Evolutionary conservation across 2,113 vertebrate genomes (phyloP).

Genomic region (Rhinolophus sinicus): DNA sequence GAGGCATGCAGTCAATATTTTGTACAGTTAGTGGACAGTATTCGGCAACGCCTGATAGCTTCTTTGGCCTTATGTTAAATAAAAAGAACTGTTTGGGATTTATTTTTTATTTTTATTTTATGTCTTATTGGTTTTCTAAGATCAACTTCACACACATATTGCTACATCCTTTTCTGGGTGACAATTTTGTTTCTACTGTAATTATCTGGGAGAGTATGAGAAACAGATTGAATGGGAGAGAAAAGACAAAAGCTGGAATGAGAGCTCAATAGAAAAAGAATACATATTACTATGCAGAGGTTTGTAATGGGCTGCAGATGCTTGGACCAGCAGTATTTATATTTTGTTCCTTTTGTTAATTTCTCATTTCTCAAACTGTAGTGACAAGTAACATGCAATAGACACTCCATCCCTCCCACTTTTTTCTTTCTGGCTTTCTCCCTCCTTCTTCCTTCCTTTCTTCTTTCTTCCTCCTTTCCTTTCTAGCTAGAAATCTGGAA

Average conservation of each 20-base stretch:
- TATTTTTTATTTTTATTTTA: slow-evolving; percentile 82
- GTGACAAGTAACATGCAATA: slow-evolving; percentile 82
- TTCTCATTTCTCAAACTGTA: slow-evolving; percentile 81
- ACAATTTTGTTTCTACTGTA: slow-evolving; percentile 79
- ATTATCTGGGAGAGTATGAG: slow-evolving; percentile 15
- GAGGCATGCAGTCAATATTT: slow-evolving; percentile 91
- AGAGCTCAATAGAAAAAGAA: neutral
- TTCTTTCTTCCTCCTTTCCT: neutral
- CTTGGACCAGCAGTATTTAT: slow-evolving; percentile 79
- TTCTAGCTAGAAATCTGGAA: neutral
- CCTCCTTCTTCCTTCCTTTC: neutral
- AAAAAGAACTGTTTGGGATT: slow-evolving; percentile 85
- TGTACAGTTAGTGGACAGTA: slow-evolving; percentile 91
- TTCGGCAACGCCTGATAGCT: slow-evolving; percentile 89
- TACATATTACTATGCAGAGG: slow-evolving; percentile 56
- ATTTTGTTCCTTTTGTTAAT: slow-evolving; percentile 82
- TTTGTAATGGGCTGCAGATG: slow-evolving; percentile 71
- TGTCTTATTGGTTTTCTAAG: slow-evolving; percentile 83
- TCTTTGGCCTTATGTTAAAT: slow-evolving; percentile 87
- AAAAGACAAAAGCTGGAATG: slow-evolving; percentile 64
- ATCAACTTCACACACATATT: slow-evolving; percentile 80
- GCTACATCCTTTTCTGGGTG: slow-evolving; percentile 77
- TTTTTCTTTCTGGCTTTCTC: neutral
- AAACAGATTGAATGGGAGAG: slow-evolving; percentile 46
- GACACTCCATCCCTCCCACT: slow-evolving; percentile 28